These are phyloP conservation scores for Oriolus oriolus DNA, from an alignment of 2,113 vertebrate species.

Conservation along the genomic window DNA sequence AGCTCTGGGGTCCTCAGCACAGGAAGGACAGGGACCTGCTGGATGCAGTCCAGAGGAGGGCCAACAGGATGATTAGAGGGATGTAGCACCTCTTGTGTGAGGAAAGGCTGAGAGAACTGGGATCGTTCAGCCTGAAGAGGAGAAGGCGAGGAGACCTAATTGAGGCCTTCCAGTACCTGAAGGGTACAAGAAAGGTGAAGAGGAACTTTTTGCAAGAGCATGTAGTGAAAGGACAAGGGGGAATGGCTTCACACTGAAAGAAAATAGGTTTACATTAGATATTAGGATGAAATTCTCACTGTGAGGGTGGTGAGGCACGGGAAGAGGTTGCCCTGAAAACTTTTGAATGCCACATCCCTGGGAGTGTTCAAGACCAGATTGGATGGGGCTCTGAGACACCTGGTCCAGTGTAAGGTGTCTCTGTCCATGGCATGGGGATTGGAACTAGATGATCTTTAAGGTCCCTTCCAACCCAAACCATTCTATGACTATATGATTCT, in stretches of 20 bases:
- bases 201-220: not conserved
- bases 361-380: not conserved
- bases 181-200: not conserved
- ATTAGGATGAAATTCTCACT: not conserved
- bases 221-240: not conserved
- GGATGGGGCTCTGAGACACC: not conserved
- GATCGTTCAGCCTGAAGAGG: not conserved
- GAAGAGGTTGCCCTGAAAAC: not conserved
- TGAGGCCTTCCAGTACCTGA: not conserved
- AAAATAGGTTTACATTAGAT: not conserved
- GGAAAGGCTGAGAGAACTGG: not conserved
- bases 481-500: not conserved
- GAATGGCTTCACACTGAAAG: not conserved
- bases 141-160: accelerated
- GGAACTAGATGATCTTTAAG: not conserved
- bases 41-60: not conserved
- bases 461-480: not conserved
- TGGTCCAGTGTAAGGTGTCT: not conserved
- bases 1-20: not conserved
- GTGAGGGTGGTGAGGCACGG: not conserved
- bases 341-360: not conserved
- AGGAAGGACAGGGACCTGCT: not conserved
- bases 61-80: not conserved
- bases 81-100: not conserved
- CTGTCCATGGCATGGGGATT: not conserved